phyloP scores from a whole-genome alignment of 1,140 invertebrate genomes.

The Acromyrmex heyeri region DNA sequence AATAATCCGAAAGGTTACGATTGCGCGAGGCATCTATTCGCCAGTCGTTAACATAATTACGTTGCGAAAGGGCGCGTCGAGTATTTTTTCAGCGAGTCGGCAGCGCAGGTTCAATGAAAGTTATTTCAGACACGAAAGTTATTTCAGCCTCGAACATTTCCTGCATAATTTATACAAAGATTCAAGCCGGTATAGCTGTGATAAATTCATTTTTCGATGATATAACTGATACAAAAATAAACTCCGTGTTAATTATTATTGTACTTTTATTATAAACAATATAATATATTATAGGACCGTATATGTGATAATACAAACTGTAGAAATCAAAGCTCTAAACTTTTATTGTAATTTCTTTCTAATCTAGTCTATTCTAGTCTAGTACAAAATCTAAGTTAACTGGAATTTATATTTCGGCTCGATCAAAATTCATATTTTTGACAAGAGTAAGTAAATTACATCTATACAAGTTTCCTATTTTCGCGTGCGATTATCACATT shows the following conservation, averaged over 20 bases:
- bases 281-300: no score
- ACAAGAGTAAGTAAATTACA: neutral
- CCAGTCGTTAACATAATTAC: constrained; percentile 23
- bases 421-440: neutral
- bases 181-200: neutral
- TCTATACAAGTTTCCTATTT: neutral
- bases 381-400: neutral
- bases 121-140: constrained; percentile 40
- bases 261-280: neutral
- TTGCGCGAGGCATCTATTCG: constrained; percentile 8
- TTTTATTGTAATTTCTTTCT: neutral
- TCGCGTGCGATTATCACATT: neutral
- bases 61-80: constrained; percentile 8
- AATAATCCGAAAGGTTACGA: constrained; percentile 30
- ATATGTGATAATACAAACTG: no score
- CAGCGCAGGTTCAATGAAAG: constrained; percentile 3
- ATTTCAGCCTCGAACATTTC: constrained; percentile 41
- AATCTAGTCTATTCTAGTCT: no score
- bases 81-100: constrained; percentile 32
- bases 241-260: neutral
- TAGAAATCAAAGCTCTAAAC: no score
- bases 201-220: constrained; percentile 21
- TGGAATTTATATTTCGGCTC: neutral
- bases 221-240: neutral
- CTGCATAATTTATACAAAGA: constrained; percentile 37